Conservation (phyloP, 2,888 invertebrate genomes). For the Theodoxus fluviatilis region DNA sequence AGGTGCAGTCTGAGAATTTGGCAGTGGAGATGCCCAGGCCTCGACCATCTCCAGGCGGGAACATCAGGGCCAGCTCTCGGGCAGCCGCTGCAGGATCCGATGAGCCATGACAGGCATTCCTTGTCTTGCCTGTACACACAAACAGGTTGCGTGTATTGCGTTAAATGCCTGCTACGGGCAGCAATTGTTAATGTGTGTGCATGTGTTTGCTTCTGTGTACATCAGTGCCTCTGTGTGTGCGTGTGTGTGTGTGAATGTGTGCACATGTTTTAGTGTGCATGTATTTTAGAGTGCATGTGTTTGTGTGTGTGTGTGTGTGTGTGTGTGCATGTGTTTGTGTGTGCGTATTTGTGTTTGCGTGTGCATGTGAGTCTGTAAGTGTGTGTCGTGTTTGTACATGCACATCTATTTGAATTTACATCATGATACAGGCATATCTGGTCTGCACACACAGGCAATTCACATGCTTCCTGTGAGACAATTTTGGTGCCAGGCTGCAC, state of each 20-base stretch:
- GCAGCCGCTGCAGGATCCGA: constrained; percentile 70
- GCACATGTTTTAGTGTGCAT: too few relatives aligned
- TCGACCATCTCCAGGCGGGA: constrained; percentile 63
- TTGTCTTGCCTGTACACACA: constrained; percentile 45
- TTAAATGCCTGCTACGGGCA: neutral
- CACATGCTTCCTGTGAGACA: too few relatives aligned
- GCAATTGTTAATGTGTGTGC: neutral
- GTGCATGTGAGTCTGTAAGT: too few relatives aligned
- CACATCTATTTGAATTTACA: too few relatives aligned
- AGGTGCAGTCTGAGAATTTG: constrained; percentile 60
- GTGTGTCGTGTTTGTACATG: too few relatives aligned
- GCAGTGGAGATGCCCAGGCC: constrained; percentile 58
- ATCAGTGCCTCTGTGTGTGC: neutral
- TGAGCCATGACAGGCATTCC: constrained; percentile 72
- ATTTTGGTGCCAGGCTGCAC: too few relatives aligned
- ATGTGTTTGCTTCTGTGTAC: neutral
- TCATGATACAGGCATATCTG: too few relatives aligned
- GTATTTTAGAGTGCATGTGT: too few relatives aligned
- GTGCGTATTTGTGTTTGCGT: too few relatives aligned
- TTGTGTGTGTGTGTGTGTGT: too few relatives aligned
- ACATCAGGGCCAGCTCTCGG: constrained; percentile 66
- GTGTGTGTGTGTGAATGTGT: neutral
- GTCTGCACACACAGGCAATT: too few relatives aligned
- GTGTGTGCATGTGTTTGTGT: too few relatives aligned
- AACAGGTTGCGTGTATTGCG: neutral